Evolutionary conservation across 1,140 invertebrate species (phyloP).

Genomic region (Hypsibius dujardini): DNA sequence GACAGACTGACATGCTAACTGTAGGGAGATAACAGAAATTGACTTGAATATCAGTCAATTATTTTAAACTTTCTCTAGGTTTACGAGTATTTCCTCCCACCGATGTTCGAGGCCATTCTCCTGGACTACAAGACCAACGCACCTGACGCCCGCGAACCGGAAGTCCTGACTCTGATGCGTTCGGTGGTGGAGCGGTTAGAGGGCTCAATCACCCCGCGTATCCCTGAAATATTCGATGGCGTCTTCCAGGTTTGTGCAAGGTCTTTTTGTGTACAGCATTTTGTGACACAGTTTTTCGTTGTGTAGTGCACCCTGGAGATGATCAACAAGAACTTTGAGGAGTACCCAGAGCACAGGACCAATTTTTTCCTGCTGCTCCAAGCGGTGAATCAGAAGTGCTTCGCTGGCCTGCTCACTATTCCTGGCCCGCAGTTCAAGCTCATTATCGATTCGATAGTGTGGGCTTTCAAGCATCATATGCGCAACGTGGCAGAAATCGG

Average conservation of each 20-base stretch:
- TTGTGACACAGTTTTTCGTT: background rate
- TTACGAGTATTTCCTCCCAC: conserved; percentile 92
- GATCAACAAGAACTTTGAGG: conserved; percentile 99
- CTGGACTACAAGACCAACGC: conserved; percentile 86
- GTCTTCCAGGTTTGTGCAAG: conserved; percentile 57
- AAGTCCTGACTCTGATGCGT: conserved; percentile 90
- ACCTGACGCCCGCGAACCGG: conserved; percentile 82
- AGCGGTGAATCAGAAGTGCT: conserved; percentile 81
- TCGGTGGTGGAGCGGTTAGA: conserved; percentile 88
- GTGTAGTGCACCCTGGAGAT: conserved; percentile 74
- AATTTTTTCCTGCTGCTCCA: conserved; percentile 92
- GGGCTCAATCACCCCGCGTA: conserved; percentile 71
- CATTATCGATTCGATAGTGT: conserved; percentile 94
- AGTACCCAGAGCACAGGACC: conserved; percentile 93
- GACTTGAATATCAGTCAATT: background rate
- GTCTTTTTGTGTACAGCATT: background rate
- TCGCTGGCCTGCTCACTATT: conserved; percentile 65
- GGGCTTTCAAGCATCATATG: conserved; percentile 99
- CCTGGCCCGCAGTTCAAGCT: conserved; percentile 90
- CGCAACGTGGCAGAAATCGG: conserved; percentile 96
- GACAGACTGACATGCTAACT: too few relatives aligned
- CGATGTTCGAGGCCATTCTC: conserved; percentile 82
- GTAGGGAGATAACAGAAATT: background rate
- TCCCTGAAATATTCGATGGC: conserved; percentile 95
- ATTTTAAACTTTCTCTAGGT: conserved; percentile 37